These are phyloP conservation scores for Hyphantria cunea DNA, from an alignment of 1,140 invertebrate genomes.

Conservation along the genomic window DNA sequence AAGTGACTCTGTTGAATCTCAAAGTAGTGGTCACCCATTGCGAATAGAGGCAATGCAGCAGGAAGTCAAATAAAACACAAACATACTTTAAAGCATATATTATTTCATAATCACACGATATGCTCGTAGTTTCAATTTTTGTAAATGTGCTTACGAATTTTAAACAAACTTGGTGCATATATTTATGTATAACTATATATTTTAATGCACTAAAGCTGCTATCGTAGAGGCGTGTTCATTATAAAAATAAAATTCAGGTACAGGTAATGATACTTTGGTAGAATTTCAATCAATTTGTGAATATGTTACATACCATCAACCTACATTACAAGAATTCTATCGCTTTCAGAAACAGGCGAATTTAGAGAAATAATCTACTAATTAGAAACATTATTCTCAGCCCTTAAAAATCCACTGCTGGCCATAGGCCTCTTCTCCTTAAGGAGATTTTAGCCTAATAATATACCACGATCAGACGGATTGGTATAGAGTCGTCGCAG, in stretches of 20 bases:
- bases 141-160: constrained; percentile 26
- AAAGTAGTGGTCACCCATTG: no score
- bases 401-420: no score
- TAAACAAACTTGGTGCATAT: constrained; percentile 29
- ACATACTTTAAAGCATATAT: constrained; percentile 16
- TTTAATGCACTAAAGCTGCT: constrained; percentile 17
- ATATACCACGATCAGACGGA: no score
- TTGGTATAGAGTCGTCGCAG: no score
- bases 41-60: no score
- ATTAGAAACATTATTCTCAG: no score
- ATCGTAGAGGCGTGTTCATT: constrained; percentile 15
- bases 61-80: constrained; percentile 12
- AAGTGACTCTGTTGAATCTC: no score
- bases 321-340: constrained; percentile 1
- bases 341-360: no score
- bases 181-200: constrained; percentile 5
- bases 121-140: constrained; percentile 25
- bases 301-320: constrained; percentile 1
- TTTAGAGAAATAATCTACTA: no score
- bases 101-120: constrained; percentile 28
- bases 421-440: no score
- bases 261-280: constrained; percentile 48
- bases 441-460: no score
- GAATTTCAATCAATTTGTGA: constrained; percentile 27
- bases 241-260: constrained; percentile 43